Percentiles rank a stretch among this genome's conserved stretches.
Conservation (phyloP, 2,888 invertebrate species). For the Drosophila eohydei region DNA sequence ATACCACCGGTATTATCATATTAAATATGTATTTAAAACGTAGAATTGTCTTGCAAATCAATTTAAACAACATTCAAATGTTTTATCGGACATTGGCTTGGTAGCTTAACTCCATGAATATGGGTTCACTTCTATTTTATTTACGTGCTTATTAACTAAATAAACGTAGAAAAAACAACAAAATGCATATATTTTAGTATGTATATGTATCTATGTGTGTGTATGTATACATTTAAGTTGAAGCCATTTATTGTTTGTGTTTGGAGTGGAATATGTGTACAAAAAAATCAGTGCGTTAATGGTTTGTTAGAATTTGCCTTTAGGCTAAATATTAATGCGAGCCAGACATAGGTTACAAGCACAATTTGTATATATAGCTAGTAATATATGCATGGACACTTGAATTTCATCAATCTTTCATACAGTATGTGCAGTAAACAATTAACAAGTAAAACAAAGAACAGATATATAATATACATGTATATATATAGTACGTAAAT, state of each 20-base stretch:
- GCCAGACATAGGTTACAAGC: constrained; percentile 19
- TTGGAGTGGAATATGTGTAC: constrained; percentile 1
- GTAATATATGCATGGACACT: constrained; percentile 18
- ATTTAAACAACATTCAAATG: constrained; percentile 2
- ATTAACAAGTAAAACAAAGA: constrained; percentile 64
- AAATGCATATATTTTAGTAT: constrained; percentile 43
- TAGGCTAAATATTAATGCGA: neutral
- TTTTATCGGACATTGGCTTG: constrained; percentile 5
- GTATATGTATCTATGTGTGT: neutral
- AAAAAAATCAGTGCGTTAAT: constrained; percentile 7
- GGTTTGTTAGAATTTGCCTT: constrained; percentile 6
- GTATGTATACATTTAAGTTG: constrained; percentile 28
- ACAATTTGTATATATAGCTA: constrained; percentile 4
- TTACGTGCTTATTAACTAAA: constrained; percentile 46
- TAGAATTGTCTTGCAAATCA: neutral
- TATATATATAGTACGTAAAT: constrained; percentile 43
- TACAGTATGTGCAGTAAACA: constrained; percentile 44
- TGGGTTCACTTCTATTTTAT: constrained; percentile 25
- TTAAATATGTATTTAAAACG: constrained; percentile 1
- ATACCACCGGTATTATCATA: neutral
- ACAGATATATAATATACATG: constrained; percentile 21
- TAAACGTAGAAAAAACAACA: constrained; percentile 40
- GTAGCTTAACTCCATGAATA: constrained; percentile 43
- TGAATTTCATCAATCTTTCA: constrained; percentile 21
- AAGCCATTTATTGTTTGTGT: constrained; percentile 30